Evolutionary conservation across 2,888 invertebrate species (phyloP).

Genomic region (Ferrisia virgata): DNA sequence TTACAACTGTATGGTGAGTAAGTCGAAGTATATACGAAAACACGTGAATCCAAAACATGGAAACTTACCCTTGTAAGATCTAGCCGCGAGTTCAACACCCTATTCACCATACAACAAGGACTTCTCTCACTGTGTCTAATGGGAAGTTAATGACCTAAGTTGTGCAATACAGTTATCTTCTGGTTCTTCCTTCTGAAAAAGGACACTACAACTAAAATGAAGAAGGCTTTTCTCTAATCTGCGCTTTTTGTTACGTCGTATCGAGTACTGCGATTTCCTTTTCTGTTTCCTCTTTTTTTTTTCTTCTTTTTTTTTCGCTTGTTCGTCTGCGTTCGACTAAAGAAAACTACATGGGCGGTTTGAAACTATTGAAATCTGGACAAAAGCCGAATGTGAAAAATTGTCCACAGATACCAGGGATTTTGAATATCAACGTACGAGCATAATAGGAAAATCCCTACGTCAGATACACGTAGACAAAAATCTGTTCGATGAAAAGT

Average conservation of each 20-base stretch:
- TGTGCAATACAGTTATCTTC: constrained; percentile 38
- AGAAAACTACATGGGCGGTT: background rate
- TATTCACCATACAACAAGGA: constrained; percentile 1
- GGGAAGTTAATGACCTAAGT: constrained; percentile 36
- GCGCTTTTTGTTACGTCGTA: constrained; percentile 2
- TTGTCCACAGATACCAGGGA: background rate
- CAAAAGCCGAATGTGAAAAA: background rate
- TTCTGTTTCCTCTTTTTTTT: background rate
- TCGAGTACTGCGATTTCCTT: background rate
- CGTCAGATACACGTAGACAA: background rate
- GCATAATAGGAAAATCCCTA: background rate
- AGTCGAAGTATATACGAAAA: background rate
- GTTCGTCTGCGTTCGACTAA: too few species aligned
- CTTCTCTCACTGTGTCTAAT: constrained; percentile 17
- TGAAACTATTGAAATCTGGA: background rate
- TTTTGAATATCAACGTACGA: background rate
- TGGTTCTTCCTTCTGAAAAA: background rate
- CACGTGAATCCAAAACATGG: background rate
- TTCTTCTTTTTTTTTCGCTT: background rate
- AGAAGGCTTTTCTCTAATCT: constrained; percentile 17
- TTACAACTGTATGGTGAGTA: too few species aligned
- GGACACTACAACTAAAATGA: background rate
- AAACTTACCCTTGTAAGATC: background rate
- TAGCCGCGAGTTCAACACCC: constrained; percentile 32
- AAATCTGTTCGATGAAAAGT: too few species aligned